Base-by-base conservation (phyloP, 2,888 invertebrate species). In the Salticus scenicus region DNA sequence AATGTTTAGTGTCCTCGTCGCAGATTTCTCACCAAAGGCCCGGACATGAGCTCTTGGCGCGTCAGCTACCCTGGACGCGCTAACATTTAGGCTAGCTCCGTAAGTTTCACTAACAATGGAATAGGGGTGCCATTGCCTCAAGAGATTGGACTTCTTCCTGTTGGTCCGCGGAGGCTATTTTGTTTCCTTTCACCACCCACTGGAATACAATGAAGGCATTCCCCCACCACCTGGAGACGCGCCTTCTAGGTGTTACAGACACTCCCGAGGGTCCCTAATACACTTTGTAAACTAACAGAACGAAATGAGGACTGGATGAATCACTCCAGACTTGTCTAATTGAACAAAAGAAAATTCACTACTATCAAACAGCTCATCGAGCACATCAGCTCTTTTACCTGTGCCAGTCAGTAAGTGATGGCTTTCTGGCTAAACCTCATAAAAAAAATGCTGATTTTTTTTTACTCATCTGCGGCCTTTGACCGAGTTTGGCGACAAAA, bases 21-120 rank as follows among this genome's bases (percentile, higher is more conserved):
- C 70, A 42, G 1, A 41, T 33, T 71, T 71, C 70, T 27, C 70
- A 28, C 8, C 27, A 71, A 42, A n/a, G 14, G 70, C 27, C 70
- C 70, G 42, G 70, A 27, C 42, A 24, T 41, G 24, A 71, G 42
- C 70, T 42, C 42, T 17, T 71, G 70, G 27, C 41, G 24, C 42
- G 70, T 41, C 42, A 27, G 70, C 70, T 71, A 42, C 70, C 70
- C 41, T 27, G 70, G 70, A 71, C 70, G 42, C 42, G 1, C 24
- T 71, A 42, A 24, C 70, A 42, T 71, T 17, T n/a, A 51, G 4
- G 4, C 51, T 51, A 20, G 51, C 51, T 51, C 17, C 51, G 17
- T 51, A 51, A 37, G 37, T 37, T 37, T 10, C 37, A 37, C 37
- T 37, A 4, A 7, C 37, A 4, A 37, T 37, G 37, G 37, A 37